These are phyloP conservation scores for Takifugu flavidus DNA, from an alignment of 2,113 vertebrate species.

Conservation along the genomic window DNA sequence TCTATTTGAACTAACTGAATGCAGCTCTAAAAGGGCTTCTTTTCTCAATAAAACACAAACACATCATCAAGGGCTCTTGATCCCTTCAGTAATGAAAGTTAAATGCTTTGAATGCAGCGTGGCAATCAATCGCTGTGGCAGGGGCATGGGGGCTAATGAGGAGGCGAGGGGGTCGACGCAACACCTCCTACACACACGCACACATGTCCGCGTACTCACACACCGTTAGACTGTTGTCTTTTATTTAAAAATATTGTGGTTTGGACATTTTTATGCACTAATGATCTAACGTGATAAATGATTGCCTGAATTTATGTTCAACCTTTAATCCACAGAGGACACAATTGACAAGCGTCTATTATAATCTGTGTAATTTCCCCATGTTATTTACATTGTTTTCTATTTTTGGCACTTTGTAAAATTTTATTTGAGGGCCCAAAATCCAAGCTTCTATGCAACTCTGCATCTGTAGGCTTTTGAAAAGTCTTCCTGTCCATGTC, in stretches of 20 bases:
- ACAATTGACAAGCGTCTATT: too few species aligned
- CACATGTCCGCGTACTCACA: slow-evolving; percentile 18
- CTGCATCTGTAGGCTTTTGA: not conserved
- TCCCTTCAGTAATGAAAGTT: slow-evolving; percentile 62
- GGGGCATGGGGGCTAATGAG: slow-evolving; percentile 34
- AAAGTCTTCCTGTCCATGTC: not conserved
- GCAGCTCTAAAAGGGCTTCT: slow-evolving; percentile 34
- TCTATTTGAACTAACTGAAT: slow-evolving; percentile 22
- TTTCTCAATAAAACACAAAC: slow-evolving; percentile 54
- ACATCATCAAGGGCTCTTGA: slow-evolving; percentile 17
- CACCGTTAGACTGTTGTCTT: slow-evolving; percentile 32
- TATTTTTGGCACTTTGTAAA: too few species aligned
- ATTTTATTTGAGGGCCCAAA: too few species aligned
- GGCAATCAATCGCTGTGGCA: slow-evolving; percentile 47
- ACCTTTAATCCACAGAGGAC: too few species aligned
- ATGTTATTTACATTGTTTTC: too few species aligned
- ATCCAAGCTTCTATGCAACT: not conserved
- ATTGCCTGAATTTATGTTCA: too few species aligned
- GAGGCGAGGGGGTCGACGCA: slow-evolving; percentile 29
- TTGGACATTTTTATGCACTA: too few species aligned
- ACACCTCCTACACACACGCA: slow-evolving; percentile 14
- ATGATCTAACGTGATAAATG: too few species aligned
- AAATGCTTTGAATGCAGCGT: slow-evolving; percentile 61
- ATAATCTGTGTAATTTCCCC: too few species aligned
- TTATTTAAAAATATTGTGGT: slow-evolving; percentile 2